phyloP scores from a whole-genome alignment of 2,888 invertebrate genomes.

The Lithophane semibrunnea region DNA sequence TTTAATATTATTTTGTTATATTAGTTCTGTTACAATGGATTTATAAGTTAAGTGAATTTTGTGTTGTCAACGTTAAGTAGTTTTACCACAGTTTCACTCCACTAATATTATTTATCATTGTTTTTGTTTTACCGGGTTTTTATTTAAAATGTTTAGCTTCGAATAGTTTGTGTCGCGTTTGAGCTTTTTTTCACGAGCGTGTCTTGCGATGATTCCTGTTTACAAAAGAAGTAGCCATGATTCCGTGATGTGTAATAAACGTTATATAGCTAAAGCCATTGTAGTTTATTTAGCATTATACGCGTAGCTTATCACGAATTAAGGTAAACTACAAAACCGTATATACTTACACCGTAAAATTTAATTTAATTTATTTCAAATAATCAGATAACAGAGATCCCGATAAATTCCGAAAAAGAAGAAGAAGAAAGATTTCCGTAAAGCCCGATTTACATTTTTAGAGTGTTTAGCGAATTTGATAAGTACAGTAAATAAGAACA shows the following conservation, averaged over 20 bases:
- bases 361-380: too few species aligned
- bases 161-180: neutral
- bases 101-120: slow-evolving; percentile 5
- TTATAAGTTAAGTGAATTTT: slow-evolving; percentile 11
- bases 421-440: too few species aligned
- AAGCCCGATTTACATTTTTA: too few species aligned
- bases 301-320: too few species aligned
- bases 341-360: neutral
- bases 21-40: slow-evolving; percentile 4
- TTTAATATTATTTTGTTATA: neutral
- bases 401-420: too few species aligned
- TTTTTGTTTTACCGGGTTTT: neutral
- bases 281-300: neutral
- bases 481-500: too few species aligned
- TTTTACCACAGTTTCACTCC: slow-evolving; percentile 7
- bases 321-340: neutral
- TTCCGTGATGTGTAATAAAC: neutral
- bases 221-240: neutral
- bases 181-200: neutral
- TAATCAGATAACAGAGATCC: too few species aligned
- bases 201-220: neutral
- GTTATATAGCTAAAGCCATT: neutral
- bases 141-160: neutral
- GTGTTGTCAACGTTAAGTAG: neutral
- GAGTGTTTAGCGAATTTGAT: too few species aligned